These are phyloP conservation scores for Protodeltote pygarga DNA, from an alignment of 2,888 invertebrate genomes.

Conservation along the genomic window DNA sequence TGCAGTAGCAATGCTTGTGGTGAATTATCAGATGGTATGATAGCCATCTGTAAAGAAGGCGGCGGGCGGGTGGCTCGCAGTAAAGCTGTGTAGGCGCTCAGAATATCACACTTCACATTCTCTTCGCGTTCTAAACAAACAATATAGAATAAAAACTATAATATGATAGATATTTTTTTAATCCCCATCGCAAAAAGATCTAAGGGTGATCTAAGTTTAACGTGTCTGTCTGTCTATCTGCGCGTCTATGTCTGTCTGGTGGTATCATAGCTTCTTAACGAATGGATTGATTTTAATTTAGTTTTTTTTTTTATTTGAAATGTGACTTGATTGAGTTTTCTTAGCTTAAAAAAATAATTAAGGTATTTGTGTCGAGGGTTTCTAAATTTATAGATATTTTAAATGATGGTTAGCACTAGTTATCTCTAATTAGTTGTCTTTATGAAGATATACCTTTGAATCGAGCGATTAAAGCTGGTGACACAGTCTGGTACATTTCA, in stretches of 20 bases:
- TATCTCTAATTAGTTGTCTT: too few relatives aligned
- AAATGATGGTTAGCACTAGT: too few relatives aligned
- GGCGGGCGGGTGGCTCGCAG: conserved; percentile 95
- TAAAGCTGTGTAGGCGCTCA: conserved; percentile 97
- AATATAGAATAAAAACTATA: background rate
- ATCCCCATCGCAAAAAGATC: background rate
- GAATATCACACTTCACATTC: conserved; percentile 99
- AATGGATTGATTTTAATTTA: too few relatives aligned
- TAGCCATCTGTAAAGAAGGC: conserved; percentile 88
- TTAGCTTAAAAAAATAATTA: too few relatives aligned
- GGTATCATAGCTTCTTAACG: too few relatives aligned
- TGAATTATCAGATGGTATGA: conserved; percentile 90
- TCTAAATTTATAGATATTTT: too few relatives aligned
- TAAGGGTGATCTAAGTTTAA: background rate
- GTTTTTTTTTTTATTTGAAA: too few relatives aligned
- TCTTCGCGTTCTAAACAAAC: conserved; percentile 95
- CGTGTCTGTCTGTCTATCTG: too few relatives aligned
- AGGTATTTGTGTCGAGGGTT: too few relatives aligned
- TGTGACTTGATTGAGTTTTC: too few relatives aligned
- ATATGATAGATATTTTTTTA: background rate
- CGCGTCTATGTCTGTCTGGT: too few relatives aligned
- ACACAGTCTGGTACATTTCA: conserved; percentile 95
- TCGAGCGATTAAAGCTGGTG: conserved; percentile 95
- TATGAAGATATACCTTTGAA: conserved; percentile 97
- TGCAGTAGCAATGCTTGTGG: conserved; percentile 88